phyloP scores from a whole-genome alignment of 2,113 vertebrate species.

The Hippocampus barbouri region DNA sequence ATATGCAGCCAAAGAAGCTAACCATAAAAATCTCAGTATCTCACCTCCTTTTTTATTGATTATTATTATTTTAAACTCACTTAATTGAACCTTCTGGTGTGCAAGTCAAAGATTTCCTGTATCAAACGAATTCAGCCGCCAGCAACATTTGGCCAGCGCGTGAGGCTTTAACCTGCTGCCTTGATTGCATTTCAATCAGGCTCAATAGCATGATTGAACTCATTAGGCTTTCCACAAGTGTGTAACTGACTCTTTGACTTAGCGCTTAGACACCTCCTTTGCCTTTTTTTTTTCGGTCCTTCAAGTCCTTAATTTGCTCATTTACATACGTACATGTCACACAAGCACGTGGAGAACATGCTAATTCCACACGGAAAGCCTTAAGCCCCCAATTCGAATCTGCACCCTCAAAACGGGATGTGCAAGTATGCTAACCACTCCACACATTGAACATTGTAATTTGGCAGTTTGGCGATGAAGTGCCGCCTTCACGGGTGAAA shows the following conservation, averaged over 20 bases:
- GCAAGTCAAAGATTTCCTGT: slow-evolving; percentile 13
- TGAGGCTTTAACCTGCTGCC: slow-evolving; percentile 38
- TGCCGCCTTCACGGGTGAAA: too few species aligned
- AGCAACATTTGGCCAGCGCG: slow-evolving; percentile 25
- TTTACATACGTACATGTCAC: too few species aligned
- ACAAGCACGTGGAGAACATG: too few species aligned
- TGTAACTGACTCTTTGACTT: slow-evolving; percentile 23
- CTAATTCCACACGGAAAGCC: too few species aligned
- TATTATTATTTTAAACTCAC: not conserved
- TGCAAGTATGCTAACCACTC: too few species aligned
- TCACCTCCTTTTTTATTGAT: not conserved
- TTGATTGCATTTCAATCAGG: slow-evolving; percentile 36
- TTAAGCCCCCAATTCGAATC: too few species aligned
- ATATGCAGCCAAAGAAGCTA: not conserved
- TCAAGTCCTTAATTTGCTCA: too few species aligned
- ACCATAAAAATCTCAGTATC: not conserved
- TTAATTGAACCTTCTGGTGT: not conserved
- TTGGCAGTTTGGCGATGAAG: too few species aligned
- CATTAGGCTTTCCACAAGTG: slow-evolving; percentile 45
- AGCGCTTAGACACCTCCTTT: slow-evolving; percentile 2
- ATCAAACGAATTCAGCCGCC: slow-evolving; percentile 23
- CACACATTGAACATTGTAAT: too few species aligned
- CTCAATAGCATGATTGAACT: slow-evolving; percentile 58
- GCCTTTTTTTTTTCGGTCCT: not conserved
- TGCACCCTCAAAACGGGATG: too few species aligned